phyloP scores from a whole-genome alignment of 35 echinoderm and acorn worm species.

The Heliocidaris erythrogramma region DNA sequence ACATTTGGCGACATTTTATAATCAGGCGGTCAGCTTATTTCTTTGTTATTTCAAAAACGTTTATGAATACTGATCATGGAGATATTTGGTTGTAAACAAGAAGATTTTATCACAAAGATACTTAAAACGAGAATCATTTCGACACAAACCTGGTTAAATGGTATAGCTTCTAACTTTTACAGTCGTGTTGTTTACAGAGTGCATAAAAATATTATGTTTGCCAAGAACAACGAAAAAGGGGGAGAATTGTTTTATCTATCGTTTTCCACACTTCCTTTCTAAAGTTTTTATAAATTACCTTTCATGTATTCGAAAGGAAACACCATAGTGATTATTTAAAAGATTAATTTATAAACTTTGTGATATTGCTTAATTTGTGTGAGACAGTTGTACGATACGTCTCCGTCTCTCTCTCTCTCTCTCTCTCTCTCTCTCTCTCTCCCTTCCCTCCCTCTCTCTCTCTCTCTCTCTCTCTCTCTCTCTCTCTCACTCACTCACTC shows the following conservation, averaged over 20 bases:
- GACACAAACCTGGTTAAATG: neutral
- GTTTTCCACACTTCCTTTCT: neutral
- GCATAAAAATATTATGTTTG: neutral
- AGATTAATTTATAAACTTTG: too few relatives aligned
- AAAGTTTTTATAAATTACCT: too few relatives aligned
- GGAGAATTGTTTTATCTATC: neutral
- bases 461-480: too few relatives aligned
- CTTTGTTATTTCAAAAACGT: neutral
- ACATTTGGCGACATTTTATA: neutral
- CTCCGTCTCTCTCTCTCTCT: too few relatives aligned
- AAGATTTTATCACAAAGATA: neutral
- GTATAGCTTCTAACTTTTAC: neutral
- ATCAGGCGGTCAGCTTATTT: neutral
- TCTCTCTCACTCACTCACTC: too few relatives aligned
- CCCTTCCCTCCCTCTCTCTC: too few relatives aligned
- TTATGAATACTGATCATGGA: neutral
- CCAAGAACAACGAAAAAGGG: neutral
- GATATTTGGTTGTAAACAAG: neutral
- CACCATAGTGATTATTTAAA: too few relatives aligned
- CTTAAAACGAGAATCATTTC: neutral
- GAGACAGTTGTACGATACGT: too few relatives aligned
- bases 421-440: too few relatives aligned
- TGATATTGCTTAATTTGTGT: too few relatives aligned
- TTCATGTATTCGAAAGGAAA: too few relatives aligned
- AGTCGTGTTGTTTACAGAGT: neutral